phyloP scores from a whole-genome alignment of 1,140 invertebrate genomes.

The Batillaria attramentaria region DNA sequence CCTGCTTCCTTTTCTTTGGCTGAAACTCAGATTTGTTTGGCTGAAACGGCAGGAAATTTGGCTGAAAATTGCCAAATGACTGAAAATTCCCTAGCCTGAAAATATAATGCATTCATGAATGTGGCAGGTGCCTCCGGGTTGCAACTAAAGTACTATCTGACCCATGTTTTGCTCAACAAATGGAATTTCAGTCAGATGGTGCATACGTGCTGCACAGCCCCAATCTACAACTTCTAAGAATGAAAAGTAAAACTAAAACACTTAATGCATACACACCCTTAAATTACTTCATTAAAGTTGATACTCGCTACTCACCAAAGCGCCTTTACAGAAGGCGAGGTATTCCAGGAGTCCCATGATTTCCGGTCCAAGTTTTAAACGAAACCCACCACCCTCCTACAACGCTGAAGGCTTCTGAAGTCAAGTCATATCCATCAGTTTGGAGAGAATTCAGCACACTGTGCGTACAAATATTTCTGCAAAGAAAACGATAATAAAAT shows the following conservation, averaged over 20 bases:
- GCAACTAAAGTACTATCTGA: neutral
- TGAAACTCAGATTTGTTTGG: too few species aligned
- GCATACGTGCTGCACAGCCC: too few species aligned
- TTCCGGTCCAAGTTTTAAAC: neutral
- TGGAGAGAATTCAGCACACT: neutral
- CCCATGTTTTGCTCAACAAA: neutral
- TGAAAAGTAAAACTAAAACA: neutral
- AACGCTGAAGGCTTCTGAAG: neutral
- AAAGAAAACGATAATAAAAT: neutral
- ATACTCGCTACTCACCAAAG: neutral
- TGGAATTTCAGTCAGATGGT: neutral
- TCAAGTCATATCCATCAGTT: conserved; percentile 13
- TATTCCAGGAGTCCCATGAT: conserved; percentile 23
- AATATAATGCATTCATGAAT: too few species aligned
- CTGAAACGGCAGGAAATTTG: too few species aligned
- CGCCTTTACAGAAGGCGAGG: conserved; percentile 13
- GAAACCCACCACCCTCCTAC: neutral
- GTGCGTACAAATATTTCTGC: neutral
- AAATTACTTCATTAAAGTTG: neutral
- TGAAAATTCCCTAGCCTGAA: too few species aligned
- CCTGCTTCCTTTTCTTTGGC: too few species aligned
- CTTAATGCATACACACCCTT: too few species aligned
- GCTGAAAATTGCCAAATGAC: too few species aligned
- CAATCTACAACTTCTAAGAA: neutral
- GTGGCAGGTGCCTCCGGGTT: too few species aligned